Percentiles rank a stretch among this genome's conserved stretches.
Conservation (phyloP, 1,140 invertebrate genomes). For the Zophobas atratus region DNA sequence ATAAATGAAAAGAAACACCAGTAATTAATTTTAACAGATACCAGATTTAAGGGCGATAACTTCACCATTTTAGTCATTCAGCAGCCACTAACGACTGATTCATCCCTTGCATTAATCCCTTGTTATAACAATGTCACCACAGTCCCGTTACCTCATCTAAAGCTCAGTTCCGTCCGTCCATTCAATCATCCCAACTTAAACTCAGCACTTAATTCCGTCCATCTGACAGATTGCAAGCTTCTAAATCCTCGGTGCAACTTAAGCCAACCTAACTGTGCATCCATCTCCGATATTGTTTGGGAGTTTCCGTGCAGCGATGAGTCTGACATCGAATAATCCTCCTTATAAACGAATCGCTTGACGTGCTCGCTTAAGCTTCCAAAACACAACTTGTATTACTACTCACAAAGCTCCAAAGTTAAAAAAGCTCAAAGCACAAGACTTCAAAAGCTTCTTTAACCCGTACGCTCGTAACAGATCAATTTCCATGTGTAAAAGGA, state of each 20-base stretch:
- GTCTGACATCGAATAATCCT: slow-evolving; percentile 38
- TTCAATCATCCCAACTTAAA: too few species aligned
- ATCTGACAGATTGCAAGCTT: slow-evolving; percentile 1
- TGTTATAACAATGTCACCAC: too few species aligned
- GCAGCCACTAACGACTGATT: too few species aligned
- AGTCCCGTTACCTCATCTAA: too few species aligned
- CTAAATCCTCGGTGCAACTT: neutral
- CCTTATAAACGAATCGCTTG: slow-evolving; percentile 35
- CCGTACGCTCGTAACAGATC: slow-evolving; percentile 9
- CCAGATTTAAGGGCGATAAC: too few species aligned
- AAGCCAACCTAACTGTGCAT: neutral
- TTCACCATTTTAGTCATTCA: too few species aligned
- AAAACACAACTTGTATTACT: slow-evolving; percentile 43
- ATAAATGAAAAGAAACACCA: too few species aligned
- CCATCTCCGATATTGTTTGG: slow-evolving; percentile 6
- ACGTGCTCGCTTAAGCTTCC: slow-evolving; percentile 37
- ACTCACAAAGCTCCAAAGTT: slow-evolving; percentile 41
- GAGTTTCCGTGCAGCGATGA: slow-evolving; percentile 23
- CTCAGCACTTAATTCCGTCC: neutral
- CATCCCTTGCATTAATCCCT: too few species aligned
- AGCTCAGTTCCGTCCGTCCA: too few species aligned
- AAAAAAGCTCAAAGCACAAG: slow-evolving; percentile 43
- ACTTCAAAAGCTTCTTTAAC: slow-evolving; percentile 47
- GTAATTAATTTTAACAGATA: too few species aligned
- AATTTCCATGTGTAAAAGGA: slow-evolving; percentile 17